Conservation (phyloP, 2,113 vertebrate species). For the Casuarius casuarius region DNA sequence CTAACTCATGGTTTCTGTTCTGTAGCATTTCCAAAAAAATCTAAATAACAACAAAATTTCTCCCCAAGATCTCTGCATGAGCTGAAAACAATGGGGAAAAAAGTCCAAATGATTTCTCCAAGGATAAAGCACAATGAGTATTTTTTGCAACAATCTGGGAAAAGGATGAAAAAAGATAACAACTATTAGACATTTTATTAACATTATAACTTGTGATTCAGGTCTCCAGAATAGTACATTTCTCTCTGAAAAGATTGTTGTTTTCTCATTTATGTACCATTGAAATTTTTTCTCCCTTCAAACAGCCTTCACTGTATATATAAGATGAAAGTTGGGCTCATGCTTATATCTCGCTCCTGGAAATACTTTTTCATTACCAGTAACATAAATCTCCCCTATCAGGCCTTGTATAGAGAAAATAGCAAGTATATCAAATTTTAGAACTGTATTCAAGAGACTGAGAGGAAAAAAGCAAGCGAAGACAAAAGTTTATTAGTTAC, state of each 20-base stretch:
- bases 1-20: constrained; percentile 11
- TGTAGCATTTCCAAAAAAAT: constrained; percentile 10
- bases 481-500: not conserved
- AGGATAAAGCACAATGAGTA: not conserved
- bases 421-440: not conserved
- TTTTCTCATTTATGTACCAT: not conserved
- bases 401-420: not conserved
- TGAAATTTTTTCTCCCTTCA: not conserved
- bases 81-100: not conserved
- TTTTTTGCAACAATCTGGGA: not conserved
- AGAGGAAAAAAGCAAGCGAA: not conserved
- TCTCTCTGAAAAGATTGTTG: not conserved
- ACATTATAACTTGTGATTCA: not conserved
- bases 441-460: not conserved
- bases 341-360: not conserved
- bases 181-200: not conserved
- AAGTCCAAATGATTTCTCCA: not conserved
- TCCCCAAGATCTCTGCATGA: not conserved
- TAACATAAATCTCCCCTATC: not conserved
- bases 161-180: not conserved
- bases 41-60: not conserved
- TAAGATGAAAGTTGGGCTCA: not conserved
- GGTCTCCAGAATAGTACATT: not conserved
- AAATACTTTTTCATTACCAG: not conserved
- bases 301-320: not conserved